Percentiles rank a stretch among this genome's conserved stretches.
These are phyloP conservation scores for Dynastes tityus DNA, from an alignment of 2,888 invertebrate genomes.

Conservation along the genomic window DNA sequence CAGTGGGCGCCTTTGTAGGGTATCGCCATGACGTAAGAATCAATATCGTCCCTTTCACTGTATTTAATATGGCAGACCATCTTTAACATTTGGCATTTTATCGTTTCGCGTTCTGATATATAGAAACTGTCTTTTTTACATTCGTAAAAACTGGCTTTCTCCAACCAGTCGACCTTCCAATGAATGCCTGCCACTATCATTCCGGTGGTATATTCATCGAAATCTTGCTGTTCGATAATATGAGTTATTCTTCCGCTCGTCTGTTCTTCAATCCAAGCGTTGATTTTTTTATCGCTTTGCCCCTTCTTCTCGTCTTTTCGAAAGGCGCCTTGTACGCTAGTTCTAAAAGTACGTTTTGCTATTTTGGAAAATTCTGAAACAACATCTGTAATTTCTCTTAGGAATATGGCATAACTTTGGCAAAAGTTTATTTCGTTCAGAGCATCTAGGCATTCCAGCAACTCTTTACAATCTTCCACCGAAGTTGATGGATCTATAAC, in stretches of 20 bases:
- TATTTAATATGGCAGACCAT: not conserved
- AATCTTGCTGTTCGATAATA: not conserved
- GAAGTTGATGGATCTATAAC: not conserved
- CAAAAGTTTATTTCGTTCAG: not conserved
- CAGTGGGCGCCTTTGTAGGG: not conserved
- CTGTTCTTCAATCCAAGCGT: not conserved
- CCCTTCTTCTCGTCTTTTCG: not conserved
- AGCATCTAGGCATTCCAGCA: not conserved
- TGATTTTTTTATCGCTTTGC: not conserved
- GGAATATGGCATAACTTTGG: not conserved
- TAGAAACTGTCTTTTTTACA: not conserved
- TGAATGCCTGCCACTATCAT: not conserved
- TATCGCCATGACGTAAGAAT: not conserved
- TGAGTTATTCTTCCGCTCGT: not conserved
- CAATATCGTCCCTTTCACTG: not conserved
- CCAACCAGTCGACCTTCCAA: not conserved
- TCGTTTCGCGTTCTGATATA: not conserved
- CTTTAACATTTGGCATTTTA: constrained; percentile 4
- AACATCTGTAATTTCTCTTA: not conserved
- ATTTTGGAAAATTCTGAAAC: not conserved
- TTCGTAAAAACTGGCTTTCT: not conserved
- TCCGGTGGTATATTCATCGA: not conserved
- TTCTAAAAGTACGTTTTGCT: not conserved
- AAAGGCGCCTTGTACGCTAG: not conserved
- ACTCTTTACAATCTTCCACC: not conserved